Percentiles rank a stretch among this genome's conserved stretches.
phyloP scores from a whole-genome alignment of 2,113 vertebrate genomes.

The Perca fluviatilis region DNA sequence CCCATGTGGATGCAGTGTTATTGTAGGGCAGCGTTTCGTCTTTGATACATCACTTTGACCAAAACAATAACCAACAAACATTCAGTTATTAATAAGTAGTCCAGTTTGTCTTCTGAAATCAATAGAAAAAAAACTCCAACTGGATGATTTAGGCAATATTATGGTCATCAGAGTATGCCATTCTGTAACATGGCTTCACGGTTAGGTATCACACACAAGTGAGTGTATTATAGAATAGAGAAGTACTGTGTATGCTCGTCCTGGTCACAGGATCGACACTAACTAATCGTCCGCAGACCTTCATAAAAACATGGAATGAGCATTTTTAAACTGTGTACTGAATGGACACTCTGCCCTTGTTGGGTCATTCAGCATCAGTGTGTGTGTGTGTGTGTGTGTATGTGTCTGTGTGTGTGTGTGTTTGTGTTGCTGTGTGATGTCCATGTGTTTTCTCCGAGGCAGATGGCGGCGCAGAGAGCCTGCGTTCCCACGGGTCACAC shows the following conservation, averaged over 20 bases:
- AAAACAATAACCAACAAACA: neutral
- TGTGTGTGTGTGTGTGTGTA: neutral
- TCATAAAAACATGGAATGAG: neutral
- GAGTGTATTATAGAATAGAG: neutral
- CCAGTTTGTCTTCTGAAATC: neutral
- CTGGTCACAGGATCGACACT: neutral
- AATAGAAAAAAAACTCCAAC: neutral
- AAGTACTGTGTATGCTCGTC: too few relatives aligned
- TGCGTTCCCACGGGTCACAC: slow-evolving; percentile 73
- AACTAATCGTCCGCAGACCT: neutral
- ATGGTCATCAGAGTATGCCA: neutral
- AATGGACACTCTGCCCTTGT: slow-evolving; percentile 26
- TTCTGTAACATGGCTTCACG: neutral
- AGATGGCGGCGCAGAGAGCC: slow-evolving; percentile 70
- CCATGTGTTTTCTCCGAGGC: slow-evolving; percentile 71
- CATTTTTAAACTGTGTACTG: neutral
- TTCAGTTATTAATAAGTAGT: neutral
- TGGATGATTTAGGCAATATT: neutral
- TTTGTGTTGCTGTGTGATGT: slow-evolving; percentile 18
- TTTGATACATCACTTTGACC: neutral
- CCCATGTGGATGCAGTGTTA: neutral
- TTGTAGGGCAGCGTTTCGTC: too few relatives aligned
- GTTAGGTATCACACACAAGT: neutral
- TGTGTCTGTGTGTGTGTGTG: neutral
- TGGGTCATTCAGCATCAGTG: slow-evolving; percentile 17